These are phyloP conservation scores for Anguilla japonica DNA, from an alignment of 2,113 vertebrate species.

Conservation along the genomic window DNA sequence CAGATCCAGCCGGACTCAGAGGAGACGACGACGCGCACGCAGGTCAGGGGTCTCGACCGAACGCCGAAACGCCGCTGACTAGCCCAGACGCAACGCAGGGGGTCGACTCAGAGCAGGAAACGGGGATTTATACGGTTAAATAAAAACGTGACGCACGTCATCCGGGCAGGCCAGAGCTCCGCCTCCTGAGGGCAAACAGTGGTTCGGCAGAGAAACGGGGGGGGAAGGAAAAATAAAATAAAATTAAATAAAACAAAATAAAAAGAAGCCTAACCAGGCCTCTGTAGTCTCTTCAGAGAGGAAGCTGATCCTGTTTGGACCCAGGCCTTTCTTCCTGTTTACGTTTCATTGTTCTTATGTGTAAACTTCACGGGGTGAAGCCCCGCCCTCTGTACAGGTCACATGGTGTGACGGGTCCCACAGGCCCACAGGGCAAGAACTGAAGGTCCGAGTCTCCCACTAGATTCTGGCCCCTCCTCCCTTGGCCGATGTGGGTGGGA, in stretches of 20 bases:
- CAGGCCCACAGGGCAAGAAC: not conserved
- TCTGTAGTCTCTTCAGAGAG: not conserved
- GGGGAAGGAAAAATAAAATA: too few species aligned
- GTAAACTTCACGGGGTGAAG: not conserved
- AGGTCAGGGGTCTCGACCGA: too few species aligned
- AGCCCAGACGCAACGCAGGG: not conserved
- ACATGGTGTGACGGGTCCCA: not conserved
- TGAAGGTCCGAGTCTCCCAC: not conserved
- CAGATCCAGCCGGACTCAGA: not conserved
- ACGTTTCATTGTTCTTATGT: not conserved
- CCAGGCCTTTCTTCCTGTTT: not conserved
- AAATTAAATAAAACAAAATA: not conserved
- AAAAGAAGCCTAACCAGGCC: not conserved
- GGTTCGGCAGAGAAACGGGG: not conserved
- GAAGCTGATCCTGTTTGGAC: not conserved
- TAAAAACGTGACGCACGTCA: conserved; percentile 23
- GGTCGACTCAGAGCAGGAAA: not conserved
- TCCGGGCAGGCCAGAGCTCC: conserved; percentile 27
- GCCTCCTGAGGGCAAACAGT: not conserved
- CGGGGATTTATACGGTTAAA: not conserved
- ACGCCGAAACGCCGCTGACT: not conserved
- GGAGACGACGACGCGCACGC: not conserved
- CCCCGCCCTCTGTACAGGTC: not conserved
- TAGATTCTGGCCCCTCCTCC: not conserved
- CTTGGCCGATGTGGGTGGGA: not conserved